Evolutionary conservation across 2,113 vertebrate genomes (phyloP).

Genomic region (Saimiri boliviensis): DNA sequence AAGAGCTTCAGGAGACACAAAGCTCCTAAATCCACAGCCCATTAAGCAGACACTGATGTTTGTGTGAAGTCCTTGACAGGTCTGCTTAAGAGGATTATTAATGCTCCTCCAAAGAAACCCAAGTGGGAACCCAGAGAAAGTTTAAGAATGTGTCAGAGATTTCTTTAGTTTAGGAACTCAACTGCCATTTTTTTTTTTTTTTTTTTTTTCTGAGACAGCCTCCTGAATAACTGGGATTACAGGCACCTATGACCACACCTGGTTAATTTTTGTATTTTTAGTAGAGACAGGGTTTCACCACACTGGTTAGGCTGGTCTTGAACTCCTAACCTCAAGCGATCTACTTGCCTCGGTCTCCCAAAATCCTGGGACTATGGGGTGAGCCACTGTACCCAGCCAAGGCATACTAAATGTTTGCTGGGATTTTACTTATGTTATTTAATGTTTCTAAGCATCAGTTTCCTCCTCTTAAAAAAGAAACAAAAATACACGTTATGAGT

Average conservation of each 20-base stretch:
- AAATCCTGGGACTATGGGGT: no score
- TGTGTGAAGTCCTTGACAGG: slow-evolving; percentile 16
- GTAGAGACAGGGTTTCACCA: no score
- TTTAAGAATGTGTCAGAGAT: not conserved
- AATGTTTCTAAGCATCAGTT: not conserved
- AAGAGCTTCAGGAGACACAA: slow-evolving; percentile 56
- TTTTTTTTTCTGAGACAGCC: no score
- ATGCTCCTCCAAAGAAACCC: not conserved
- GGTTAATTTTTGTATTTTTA: no score
- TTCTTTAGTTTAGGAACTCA: not conserved
- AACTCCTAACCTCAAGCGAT: no score
- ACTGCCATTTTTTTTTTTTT: no score
- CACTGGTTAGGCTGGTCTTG: no score
- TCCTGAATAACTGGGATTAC: no score
- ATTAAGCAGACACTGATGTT: slow-evolving; percentile 54
- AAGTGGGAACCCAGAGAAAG: not conserved
- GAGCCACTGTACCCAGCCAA: not conserved
- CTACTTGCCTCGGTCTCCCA: not conserved
- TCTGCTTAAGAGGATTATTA: slow-evolving; percentile 59
- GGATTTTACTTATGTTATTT: not conserved
- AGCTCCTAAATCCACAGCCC: slow-evolving; percentile 16
- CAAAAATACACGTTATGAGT: not conserved
- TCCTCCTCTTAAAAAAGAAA: slow-evolving; percentile 11
- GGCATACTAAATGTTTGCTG: not conserved
- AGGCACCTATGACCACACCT: no score